Evolutionary conservation across 2,113 vertebrate species (phyloP).

Genomic region (Siniperca knerii): DNA sequence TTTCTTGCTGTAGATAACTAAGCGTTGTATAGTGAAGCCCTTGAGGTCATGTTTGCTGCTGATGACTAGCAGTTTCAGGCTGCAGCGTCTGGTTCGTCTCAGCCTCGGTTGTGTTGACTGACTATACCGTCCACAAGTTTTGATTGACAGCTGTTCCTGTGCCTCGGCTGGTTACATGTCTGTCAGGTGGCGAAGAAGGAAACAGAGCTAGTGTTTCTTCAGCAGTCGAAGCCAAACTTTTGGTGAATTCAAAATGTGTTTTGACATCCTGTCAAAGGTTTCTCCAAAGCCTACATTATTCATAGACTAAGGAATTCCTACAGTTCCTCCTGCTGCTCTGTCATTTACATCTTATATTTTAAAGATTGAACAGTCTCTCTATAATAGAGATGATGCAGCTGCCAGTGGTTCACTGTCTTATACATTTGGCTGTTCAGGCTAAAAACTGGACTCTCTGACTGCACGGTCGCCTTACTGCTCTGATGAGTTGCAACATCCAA

Average conservation of each 20-base stretch:
- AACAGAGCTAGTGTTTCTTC: background rate
- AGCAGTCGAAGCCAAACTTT: constrained; percentile 22
- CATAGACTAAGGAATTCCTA: constrained; percentile 12
- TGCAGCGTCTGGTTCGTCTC: background rate
- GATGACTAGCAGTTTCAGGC: background rate
- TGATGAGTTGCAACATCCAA: too few species aligned
- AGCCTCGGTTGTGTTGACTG: background rate
- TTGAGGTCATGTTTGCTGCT: background rate
- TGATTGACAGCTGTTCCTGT: constrained; percentile 48
- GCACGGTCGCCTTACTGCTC: too few species aligned
- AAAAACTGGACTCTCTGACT: too few species aligned
- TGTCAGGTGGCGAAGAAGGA: constrained; percentile 33
- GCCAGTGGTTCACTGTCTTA: background rate
- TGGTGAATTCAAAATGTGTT: constrained; percentile 40
- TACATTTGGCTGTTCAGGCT: background rate
- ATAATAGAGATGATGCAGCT: background rate
- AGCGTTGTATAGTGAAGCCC: background rate
- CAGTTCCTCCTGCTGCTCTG: constrained; percentile 11
- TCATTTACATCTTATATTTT: background rate
- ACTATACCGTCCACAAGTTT: background rate
- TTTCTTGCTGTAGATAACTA: background rate
- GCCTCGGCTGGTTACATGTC: background rate
- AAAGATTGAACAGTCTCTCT: background rate
- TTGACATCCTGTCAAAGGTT: constrained; percentile 36
- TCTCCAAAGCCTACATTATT: constrained; percentile 43